Conservation (phyloP, 2,888 invertebrate species). For the Peribatodes rhomboidaria region DNA sequence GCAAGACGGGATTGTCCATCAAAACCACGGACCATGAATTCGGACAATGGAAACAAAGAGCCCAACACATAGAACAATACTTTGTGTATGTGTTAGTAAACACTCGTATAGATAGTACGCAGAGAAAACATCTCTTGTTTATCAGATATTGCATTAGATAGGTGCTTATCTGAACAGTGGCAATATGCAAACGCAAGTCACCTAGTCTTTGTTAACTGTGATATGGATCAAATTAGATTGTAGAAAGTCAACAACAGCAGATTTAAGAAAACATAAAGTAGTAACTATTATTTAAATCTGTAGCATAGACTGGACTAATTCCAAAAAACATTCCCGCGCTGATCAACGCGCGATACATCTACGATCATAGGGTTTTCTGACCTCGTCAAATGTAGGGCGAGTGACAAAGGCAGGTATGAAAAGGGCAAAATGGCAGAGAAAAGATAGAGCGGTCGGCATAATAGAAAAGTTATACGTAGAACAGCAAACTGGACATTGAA, state of each 20-base stretch:
- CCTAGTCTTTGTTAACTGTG: neutral
- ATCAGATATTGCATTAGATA: conserved; percentile 29
- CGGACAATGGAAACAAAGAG: conserved; percentile 37
- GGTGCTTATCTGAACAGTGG: conserved; percentile 20
- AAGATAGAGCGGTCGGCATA: conserved; percentile 5
- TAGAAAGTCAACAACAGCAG: conserved; percentile 1
- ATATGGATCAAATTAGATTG: conserved; percentile 1
- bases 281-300: conserved; percentile 5
- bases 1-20: conserved; percentile 36
- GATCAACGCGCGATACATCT: neutral
- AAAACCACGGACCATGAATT: conserved; percentile 39
- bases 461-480: neutral
- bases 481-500: conserved; percentile 5
- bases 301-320: conserved; percentile 7
- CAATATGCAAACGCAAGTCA: conserved; percentile 11
- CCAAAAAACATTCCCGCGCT: conserved; percentile 8
- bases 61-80: conserved; percentile 27
- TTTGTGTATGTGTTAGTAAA: conserved; percentile 31
- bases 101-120: conserved; percentile 19
- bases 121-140: conserved; percentile 33
- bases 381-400: conserved; percentile 7
- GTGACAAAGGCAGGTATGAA: conserved; percentile 1
- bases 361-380: conserved; percentile 12
- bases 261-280: neutral
- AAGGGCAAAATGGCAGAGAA: conserved; percentile 7